These are phyloP conservation scores for Coleophora flavipennella DNA, from an alignment of 2,888 invertebrate genomes.

Conservation along the genomic window DNA sequence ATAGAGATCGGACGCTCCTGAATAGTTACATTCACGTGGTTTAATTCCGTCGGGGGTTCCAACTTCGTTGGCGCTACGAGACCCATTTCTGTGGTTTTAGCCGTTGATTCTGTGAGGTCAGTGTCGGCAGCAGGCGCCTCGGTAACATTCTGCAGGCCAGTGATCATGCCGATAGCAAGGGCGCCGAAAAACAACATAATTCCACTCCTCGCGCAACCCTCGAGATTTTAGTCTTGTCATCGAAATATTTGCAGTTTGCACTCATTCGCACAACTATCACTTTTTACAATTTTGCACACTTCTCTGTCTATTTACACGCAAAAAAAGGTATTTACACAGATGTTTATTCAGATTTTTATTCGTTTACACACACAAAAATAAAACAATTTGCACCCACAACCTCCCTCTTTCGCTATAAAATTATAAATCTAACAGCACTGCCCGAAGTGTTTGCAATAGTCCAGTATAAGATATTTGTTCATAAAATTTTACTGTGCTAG, in stretches of 20 bases:
- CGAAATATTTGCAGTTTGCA: slow-evolving; percentile 21
- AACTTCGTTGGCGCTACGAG: slow-evolving; percentile 48
- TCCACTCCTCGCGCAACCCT: slow-evolving; percentile 43
- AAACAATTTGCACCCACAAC: too few species aligned
- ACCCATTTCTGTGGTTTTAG: slow-evolving; percentile 53
- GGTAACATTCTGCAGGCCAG: slow-evolving; percentile 57
- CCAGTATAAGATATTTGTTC: too few species aligned
- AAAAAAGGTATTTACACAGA: too few species aligned
- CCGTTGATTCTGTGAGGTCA: slow-evolving; percentile 46
- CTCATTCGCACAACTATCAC: slow-evolving; percentile 24
- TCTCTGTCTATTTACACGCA: too few species aligned
- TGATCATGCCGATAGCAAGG: slow-evolving; percentile 63
- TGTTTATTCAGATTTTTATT: too few species aligned
- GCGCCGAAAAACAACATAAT: slow-evolving; percentile 69
- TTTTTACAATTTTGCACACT: slow-evolving; percentile 10
- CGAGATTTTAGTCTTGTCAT: slow-evolving; percentile 35
- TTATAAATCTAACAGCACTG: too few species aligned
- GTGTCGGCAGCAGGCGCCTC: slow-evolving; percentile 48
- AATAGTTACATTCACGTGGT: slow-evolving; percentile 57
- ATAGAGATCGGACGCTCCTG: slow-evolving; percentile 59
- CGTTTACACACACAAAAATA: too few species aligned
- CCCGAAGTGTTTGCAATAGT: too few species aligned
- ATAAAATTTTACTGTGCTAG: too few species aligned
- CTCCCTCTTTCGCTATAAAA: too few species aligned
- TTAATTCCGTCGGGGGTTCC: slow-evolving; percentile 32